Base-by-base conservation (phyloP, 1,140 invertebrate genomes). In the Drosophila setifemur region DNA sequence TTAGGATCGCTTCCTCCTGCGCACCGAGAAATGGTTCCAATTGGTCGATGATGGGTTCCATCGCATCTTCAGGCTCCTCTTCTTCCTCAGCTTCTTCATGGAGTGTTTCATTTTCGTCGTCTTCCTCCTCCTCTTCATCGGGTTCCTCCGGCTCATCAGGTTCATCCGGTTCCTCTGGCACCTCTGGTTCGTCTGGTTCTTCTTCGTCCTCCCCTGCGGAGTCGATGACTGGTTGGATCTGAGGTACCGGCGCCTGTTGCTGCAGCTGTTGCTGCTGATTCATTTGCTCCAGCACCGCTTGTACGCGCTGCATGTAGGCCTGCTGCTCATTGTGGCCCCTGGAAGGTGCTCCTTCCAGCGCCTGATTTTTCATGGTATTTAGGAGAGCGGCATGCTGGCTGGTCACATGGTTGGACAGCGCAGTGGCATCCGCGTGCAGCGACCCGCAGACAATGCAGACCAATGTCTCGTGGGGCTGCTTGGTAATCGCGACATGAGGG, bases 381-480 rank as follows among this genome's bases (percentile, higher is more conserved):
- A 90, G 45, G 9, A 90, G 54, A 3, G 81, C 81, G 0, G 85
- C 67, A 61, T 90, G 89, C 37, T 83, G 66, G 8, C 74, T 75
- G 12, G 82, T 85, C 16, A 90, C 89, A 53, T 90, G 89, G 18
- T 55, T n/a, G 0, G 83, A 81, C 55, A 90, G 52, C 0, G 85
- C 79, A 1, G 66, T 75, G n/a, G 83, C 73, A 54, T 90, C 75
- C n/a, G 74, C 70, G 50, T 90, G 88, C 39, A 89, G 21, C 0
- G 68, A 67, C 6, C 89, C 88, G 19, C 89, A 90, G 4, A 90
- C 87, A 28, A 90, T 89, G 47, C 89, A 90, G 0, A 87, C 64
- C 6, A 90, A 39, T 1, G 73, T 89, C 45, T 90, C 88, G 11
- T 55, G 69, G 1, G 66, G 71, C 52, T 44, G 64, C 12, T 45